These are phyloP conservation scores for Cyprinodon variegatus DNA, from an alignment of 2,113 vertebrate genomes.

Conservation along the genomic window DNA sequence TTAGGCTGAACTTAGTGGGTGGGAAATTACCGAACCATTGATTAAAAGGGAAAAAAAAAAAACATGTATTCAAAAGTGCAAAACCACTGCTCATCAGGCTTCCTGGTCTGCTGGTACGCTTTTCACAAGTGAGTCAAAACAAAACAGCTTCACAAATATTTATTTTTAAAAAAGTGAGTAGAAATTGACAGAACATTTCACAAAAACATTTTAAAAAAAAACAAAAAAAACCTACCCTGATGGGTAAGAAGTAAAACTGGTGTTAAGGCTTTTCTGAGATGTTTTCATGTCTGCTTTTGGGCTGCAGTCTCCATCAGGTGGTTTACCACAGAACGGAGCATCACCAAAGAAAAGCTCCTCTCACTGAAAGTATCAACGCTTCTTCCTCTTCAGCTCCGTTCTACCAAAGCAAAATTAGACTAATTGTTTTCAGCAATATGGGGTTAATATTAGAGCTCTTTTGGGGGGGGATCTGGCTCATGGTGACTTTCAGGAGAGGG, in stretches of 20 bases:
- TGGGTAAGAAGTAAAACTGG: not conserved
- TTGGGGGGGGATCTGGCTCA: too few species aligned
- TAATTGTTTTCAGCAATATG: not conserved
- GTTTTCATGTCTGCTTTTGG: not conserved
- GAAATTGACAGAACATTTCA: not conserved
- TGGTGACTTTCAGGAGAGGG: constrained; percentile 1
- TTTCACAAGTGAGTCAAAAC: not conserved
- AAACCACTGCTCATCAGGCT: not conserved
- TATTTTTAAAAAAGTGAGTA: not conserved
- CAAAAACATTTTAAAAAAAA: not conserved
- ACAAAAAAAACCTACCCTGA: constrained; percentile 1
- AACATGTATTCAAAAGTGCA: not conserved
- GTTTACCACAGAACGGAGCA: constrained; percentile 27
- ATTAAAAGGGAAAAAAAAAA: not conserved
- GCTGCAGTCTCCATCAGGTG: not conserved
- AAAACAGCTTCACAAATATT: not conserved
- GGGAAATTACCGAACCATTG: not conserved
- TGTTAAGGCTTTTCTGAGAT: not conserved
- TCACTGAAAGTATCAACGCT: constrained; percentile 45
- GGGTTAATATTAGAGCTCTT: constrained; percentile 1
- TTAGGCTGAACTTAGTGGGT: not conserved
- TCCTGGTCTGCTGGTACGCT: not conserved
- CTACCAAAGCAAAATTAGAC: not conserved
- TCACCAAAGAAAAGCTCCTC: constrained; percentile 59
- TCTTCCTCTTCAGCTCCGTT: constrained; percentile 46